phyloP scores from a whole-genome alignment of 23 tunicate species.

The Styela clava region DNA sequence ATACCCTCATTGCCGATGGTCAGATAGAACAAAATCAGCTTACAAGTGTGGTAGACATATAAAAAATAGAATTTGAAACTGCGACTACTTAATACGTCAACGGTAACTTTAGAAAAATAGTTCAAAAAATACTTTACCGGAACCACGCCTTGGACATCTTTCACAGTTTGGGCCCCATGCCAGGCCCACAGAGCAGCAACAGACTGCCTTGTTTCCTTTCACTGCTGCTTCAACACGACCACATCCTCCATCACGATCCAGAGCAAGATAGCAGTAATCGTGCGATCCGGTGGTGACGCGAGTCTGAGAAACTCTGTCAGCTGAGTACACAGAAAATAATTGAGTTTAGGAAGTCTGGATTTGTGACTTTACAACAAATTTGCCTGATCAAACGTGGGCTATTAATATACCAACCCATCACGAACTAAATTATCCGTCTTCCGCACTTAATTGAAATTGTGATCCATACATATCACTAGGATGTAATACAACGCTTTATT shows the following conservation, averaged over 20 bases:
- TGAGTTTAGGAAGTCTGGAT: neutral
- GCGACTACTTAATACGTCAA: no score
- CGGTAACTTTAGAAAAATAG: neutral
- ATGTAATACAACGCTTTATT: neutral
- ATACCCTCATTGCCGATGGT: no score
- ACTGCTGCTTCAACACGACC: neutral
- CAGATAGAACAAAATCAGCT: no score
- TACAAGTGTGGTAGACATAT: no score
- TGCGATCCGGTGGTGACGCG: neutral
- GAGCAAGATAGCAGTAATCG: constrained; percentile 3
- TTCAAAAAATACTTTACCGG: constrained; percentile 9
- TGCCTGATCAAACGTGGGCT: no score
- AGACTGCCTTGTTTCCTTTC: constrained; percentile 23
- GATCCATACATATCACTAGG: no score
- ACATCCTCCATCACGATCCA: constrained; percentile 17
- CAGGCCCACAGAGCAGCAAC: constrained; percentile 27
- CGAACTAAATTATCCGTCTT: no score
- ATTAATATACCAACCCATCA: no score
- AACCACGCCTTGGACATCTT: neutral
- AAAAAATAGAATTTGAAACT: no score
- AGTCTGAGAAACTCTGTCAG: neutral
- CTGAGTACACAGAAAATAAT: neutral
- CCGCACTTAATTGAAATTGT: no score
- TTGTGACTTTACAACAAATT: no score
- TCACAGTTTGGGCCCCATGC: constrained; percentile 26